Percentiles rank a stretch among this genome's conserved stretches.
phyloP scores from a whole-genome alignment of 2,888 invertebrate species.

The Chrysopilus asiliformis region DNA sequence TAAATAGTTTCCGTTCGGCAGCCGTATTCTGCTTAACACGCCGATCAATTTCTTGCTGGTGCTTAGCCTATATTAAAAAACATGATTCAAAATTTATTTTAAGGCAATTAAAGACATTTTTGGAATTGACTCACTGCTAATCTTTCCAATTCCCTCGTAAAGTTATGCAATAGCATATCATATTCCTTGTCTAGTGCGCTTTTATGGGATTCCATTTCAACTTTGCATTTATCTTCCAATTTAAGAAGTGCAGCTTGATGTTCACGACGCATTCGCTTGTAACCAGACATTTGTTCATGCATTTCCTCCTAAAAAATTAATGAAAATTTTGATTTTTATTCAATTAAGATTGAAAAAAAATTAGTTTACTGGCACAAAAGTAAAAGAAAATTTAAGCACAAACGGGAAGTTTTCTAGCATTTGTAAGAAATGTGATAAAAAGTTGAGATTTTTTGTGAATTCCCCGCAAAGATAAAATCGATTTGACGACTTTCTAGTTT shows the following conservation, averaged over 20 bases:
- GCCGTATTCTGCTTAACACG: conserved; percentile 75
- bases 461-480: no score
- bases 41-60: conserved; percentile 64
- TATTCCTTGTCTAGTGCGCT: conserved; percentile 92
- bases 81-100: background rate
- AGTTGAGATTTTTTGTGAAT: no score
- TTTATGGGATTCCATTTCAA: conserved; percentile 95
- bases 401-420: no score
- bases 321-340: no score
- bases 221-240: conserved; percentile 88
- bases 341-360: no score
- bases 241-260: conserved; percentile 91
- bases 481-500: no score
- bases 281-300: conserved; percentile 98
- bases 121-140: conserved; percentile 44
- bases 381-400: no score
- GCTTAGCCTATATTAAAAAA: conserved; percentile 42
- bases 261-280: conserved; percentile 93
- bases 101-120: background rate
- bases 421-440: no score
- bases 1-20: conserved; percentile 84
- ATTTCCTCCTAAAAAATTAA: conserved; percentile 59
- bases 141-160: conserved; percentile 83
- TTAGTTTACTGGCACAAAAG: no score
- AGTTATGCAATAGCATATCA: conserved; percentile 80